Percentiles rank a stretch among this genome's conserved stretches.
Evolutionary conservation across 2,113 vertebrate genomes (phyloP).

Genomic region (Gavialis gangeticus): DNA sequence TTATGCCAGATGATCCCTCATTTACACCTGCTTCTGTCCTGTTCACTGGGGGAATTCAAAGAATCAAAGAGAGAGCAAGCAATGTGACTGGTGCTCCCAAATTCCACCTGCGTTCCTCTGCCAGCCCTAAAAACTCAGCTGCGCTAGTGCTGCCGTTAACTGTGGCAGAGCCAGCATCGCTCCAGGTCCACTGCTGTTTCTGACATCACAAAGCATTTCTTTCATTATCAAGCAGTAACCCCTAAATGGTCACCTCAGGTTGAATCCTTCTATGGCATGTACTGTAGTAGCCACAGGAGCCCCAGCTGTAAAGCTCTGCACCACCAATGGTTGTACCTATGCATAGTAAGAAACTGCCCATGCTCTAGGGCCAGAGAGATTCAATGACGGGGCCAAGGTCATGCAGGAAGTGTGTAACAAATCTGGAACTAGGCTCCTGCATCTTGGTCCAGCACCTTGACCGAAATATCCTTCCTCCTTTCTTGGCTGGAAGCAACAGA

Average conservation of each 20-base stretch:
- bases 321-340: accelerated
- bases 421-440: neutral
- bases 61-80: accelerated
- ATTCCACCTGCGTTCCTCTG: accelerated
- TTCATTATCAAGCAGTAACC: accelerated
- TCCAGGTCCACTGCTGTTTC: neutral
- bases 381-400: neutral
- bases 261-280: accelerated
- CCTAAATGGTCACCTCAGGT: neutral
- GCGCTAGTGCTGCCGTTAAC: neutral
- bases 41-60: accelerated
- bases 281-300: neutral
- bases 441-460: neutral
- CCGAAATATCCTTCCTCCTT: neutral
- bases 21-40: accelerated
- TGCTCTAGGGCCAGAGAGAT: too few species aligned
- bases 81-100: accelerated
- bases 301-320: accelerated
- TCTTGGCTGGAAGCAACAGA: neutral
- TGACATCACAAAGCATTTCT: neutral
- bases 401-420: neutral
- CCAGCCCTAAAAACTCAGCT: neutral
- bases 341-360: neutral
- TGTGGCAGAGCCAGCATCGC: accelerated
- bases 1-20: neutral